Evolutionary conservation across 1,140 invertebrate species (phyloP), one percentile per base, ranked within the genome.

Genomic region (Steinernema khuongi): DNA sequence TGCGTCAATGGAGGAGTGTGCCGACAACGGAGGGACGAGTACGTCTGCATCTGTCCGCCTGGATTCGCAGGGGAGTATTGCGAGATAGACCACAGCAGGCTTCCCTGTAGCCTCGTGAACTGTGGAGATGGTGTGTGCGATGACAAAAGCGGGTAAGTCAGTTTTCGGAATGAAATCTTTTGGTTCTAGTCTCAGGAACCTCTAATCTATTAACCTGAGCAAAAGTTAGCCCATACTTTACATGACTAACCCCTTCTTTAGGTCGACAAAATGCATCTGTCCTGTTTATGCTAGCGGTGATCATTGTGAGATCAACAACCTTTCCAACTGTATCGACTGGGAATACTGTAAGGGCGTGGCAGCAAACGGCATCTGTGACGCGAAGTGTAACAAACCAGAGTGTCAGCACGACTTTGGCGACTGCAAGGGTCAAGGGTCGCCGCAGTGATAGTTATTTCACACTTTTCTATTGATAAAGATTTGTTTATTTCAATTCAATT

Each of bases 351-450:
- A 41, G 36, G 26, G 14, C 4, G 22, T n/a, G 4, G 7, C 50
- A 60, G 50, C 50, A 4, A 22, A 60, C 50, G 50, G 50, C 11
- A 4, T 60, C 22, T 60, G 50, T 22, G 26, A 7, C 19, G 7
- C 22, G 7, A 4, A 60, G 26, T 60, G 50, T 22, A 60, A 60
- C 50, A 60, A 60, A 7, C 11, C 11, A 22, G 50, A 60, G 4
- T 60, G 50, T 22, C 11, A 4, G 2, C 26, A 60, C 22, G 50
- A 60, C 19, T 7, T 7, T 22, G 50, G 50, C 14, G 50, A 60
- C 50, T 60, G 50, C 50, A 22, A 60, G 19, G 50, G 50, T 22
- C 50, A 60, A n/a, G n/a, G n/a, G n/a, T n/a, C n/a, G n/a, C n/a
- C n/a, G n/a, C n/a, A n/a, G n/a, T n/a, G n/a, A n/a, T n/a, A n/a